Conservation (phyloP, 2,797 vertebrate genomes). For the Ptychadena robeensis region DNA sequence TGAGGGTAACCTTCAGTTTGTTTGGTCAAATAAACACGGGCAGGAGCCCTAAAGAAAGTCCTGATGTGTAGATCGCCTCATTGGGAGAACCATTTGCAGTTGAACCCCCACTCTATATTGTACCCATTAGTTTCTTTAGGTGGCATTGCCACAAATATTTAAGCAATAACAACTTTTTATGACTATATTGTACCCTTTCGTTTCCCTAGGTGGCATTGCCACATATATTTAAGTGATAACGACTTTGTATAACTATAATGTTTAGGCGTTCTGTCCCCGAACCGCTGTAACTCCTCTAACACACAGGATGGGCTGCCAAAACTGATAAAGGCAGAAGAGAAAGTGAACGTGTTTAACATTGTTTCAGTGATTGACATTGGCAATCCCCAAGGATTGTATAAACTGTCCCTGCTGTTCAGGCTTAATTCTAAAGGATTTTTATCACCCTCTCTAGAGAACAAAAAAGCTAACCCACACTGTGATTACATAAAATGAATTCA, state of each 20-base stretch:
- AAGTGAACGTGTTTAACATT: slow-evolving; percentile 40
- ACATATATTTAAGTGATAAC: not conserved
- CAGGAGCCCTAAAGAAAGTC: too few species aligned
- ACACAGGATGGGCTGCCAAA: slow-evolving; percentile 13
- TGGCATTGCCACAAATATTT: too few species aligned
- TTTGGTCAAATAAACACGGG: too few species aligned
- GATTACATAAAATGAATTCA: slow-evolving; percentile 61
- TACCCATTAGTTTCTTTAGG: too few species aligned
- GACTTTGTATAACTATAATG: not conserved
- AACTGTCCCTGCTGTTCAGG: slow-evolving; percentile 54
- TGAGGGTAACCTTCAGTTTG: too few species aligned
- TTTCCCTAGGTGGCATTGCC: not conserved
- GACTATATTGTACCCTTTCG: too few species aligned
- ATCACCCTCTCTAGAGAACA: slow-evolving; percentile 51
- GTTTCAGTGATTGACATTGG: slow-evolving; percentile 51
- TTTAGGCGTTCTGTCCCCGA: not conserved
- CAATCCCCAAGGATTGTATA: slow-evolving; percentile 55
- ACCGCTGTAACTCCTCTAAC: not conserved
- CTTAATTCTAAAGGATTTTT: slow-evolving; percentile 57
- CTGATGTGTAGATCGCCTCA: too few species aligned
- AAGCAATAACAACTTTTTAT: too few species aligned
- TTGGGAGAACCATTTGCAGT: too few species aligned
- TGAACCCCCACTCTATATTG: too few species aligned
- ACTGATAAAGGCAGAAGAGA: slow-evolving; percentile 28
- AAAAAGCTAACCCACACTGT: slow-evolving; percentile 53